Percentiles rank a stretch among this genome's conserved stretches.
Conservation (phyloP, 23 tunicate species). For the Halocynthia aurantium region DNA sequence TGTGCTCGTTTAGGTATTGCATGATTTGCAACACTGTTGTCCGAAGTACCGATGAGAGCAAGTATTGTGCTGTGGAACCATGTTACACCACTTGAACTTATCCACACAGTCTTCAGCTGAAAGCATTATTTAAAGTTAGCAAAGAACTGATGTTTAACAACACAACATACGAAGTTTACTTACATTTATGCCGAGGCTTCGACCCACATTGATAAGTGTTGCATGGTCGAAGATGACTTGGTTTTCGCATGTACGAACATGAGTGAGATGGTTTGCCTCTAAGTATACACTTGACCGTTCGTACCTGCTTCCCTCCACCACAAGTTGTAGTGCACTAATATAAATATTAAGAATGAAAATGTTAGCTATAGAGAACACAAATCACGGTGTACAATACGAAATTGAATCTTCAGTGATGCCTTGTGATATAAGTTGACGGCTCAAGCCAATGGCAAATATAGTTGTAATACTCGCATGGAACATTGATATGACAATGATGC, state of each 20-base stretch:
- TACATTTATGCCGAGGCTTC: not conserved
- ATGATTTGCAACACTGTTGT: conserved; percentile 60
- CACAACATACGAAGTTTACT: too few species aligned
- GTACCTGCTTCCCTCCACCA: conserved; percentile 64
- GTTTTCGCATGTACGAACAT: conserved; percentile 35
- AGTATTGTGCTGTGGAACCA: conserved; percentile 64
- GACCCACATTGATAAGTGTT: conserved; percentile 52
- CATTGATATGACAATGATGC: too few species aligned
- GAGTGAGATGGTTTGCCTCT: conserved; percentile 32
- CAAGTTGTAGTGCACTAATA: conserved; percentile 72
- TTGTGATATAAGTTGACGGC: too few species aligned
- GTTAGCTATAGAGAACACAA: too few species aligned
- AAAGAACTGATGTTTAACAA: not conserved
- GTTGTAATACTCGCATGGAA: too few species aligned
- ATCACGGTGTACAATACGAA: not conserved
- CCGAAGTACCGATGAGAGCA: conserved; percentile 73
- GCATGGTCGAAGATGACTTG: conserved; percentile 45
- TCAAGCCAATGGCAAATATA: too few species aligned
- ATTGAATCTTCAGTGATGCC: not conserved
- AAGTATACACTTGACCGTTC: conserved; percentile 59
- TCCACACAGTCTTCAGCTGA: conserved; percentile 34
- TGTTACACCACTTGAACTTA: conserved; percentile 63
- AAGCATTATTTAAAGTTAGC: not conserved
- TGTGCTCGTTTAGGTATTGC: conserved; percentile 3
- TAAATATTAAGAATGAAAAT: not conserved